phyloP scores from a whole-genome alignment of 1,140 invertebrate species.

The Pogonomyrmex barbatus region DNA sequence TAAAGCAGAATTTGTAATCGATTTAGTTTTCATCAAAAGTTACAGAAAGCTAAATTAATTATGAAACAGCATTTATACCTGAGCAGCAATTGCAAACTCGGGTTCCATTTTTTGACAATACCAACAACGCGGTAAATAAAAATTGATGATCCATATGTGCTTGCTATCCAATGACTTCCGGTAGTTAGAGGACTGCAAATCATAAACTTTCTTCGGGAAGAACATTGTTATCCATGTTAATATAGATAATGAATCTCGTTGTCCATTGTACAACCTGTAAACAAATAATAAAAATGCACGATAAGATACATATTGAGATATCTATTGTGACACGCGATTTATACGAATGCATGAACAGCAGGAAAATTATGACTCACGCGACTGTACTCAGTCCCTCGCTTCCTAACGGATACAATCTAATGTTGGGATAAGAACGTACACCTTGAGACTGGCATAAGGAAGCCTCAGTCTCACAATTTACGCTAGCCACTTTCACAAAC shows the following conservation, averaged over 20 bases:
- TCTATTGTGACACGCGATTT: neutral
- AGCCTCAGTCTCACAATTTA: conserved; percentile 89
- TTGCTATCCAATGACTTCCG: conserved; percentile 83
- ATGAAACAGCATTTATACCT: conserved; percentile 83
- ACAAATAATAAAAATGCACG: conserved; percentile 4
- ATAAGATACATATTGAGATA: neutral
- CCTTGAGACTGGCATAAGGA: conserved; percentile 88
- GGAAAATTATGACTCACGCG: conserved; percentile 83
- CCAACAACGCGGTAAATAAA: conserved; percentile 92
- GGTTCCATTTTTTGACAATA: conserved; percentile 91
- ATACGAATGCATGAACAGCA: neutral
- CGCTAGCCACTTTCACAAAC: conserved; percentile 88
- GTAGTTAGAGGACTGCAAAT: conserved; percentile 82
- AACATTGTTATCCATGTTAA: conserved; percentile 88
- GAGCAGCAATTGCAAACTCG: conserved; percentile 89
- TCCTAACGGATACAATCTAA: conserved; percentile 89
- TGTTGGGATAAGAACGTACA: conserved; percentile 90
- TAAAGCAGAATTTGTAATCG: conserved; percentile 39
- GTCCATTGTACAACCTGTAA: conserved; percentile 88
- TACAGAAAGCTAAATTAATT: conserved; percentile 34
- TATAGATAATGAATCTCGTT: conserved; percentile 87
- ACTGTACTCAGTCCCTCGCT: conserved; percentile 84
- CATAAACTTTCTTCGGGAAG: conserved; percentile 86
- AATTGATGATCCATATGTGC: conserved; percentile 90
- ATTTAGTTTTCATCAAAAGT: conserved; percentile 1